These are phyloP conservation scores for Antechinus flavipes DNA, from an alignment of 2,113 vertebrate species.

Conservation along the genomic window DNA sequence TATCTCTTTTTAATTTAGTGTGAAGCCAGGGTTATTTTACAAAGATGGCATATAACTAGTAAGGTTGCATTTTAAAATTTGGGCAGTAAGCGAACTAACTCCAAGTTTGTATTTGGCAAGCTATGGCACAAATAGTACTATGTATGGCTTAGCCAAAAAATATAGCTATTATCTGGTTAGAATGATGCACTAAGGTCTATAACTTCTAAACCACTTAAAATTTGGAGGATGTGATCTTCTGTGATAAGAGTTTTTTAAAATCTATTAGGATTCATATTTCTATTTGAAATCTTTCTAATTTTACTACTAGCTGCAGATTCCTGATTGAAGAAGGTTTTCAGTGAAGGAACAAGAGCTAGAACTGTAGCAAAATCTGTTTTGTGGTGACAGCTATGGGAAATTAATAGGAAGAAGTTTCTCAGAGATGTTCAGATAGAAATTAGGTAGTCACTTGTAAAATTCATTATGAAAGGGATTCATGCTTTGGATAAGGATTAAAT, in stretches of 20 bases:
- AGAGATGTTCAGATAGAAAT: background rate
- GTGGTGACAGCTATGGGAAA: background rate
- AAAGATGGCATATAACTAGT: background rate
- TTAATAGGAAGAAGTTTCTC: background rate
- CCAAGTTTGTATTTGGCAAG: background rate
- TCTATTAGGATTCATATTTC: background rate
- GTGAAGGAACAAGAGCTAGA: background rate
- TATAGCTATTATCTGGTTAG: background rate
- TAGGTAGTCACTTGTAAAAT: background rate
- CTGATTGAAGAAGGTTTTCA: background rate
- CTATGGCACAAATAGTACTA: background rate
- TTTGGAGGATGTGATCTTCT: background rate
- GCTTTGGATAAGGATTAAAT: background rate
- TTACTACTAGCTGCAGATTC: background rate
- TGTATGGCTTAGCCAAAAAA: background rate
- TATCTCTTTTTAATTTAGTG: background rate
- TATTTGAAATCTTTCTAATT: background rate
- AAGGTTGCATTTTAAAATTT: background rate
- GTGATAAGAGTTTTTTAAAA: background rate
- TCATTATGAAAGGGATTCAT: background rate
- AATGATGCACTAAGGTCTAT: background rate
- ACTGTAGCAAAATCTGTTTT: background rate
- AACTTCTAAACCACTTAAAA: background rate
- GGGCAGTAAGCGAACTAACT: background rate
- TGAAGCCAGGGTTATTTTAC: background rate